Evolutionary conservation across 2,888 invertebrate species (phyloP).

Genomic region (Shargacucullia verbasci): DNA sequence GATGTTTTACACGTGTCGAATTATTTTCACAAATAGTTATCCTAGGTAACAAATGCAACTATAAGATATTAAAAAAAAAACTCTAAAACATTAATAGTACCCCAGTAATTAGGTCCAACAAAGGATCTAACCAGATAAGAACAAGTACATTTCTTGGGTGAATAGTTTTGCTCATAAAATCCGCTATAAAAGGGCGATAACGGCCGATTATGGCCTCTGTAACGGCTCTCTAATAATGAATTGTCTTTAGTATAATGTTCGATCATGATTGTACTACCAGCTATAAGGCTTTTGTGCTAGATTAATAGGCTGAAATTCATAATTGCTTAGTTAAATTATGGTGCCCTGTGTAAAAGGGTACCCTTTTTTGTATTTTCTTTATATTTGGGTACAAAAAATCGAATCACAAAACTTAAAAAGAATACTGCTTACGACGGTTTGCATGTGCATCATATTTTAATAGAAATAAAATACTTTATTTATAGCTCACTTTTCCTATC

Average conservation of each 20-base stretch:
- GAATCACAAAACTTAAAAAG: too few species aligned
- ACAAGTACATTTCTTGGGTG: slow-evolving; percentile 82
- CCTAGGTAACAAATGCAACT: too few species aligned
- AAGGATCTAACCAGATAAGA: slow-evolving; percentile 77
- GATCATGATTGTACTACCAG: slow-evolving; percentile 77
- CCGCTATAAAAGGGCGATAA: slow-evolving; percentile 89
- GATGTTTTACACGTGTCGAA: too few species aligned
- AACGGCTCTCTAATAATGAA: slow-evolving; percentile 88
- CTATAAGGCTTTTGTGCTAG: slow-evolving; percentile 71
- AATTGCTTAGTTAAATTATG: slow-evolving; percentile 59
- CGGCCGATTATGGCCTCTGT: slow-evolving; percentile 84
- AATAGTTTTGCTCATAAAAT: slow-evolving; percentile 88
- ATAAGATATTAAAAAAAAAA: slow-evolving; percentile 8
- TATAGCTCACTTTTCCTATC: too few species aligned
- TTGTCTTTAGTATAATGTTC: slow-evolving; percentile 87
- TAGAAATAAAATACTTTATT: too few species aligned
- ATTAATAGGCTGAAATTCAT: slow-evolving; percentile 67
- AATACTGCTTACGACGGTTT: too few species aligned
- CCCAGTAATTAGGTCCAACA: slow-evolving; percentile 77
- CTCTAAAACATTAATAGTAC: slow-evolving; percentile 23
- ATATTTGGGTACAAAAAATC: too few species aligned
- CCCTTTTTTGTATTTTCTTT: too few species aligned
- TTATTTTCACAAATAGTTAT: too few species aligned
- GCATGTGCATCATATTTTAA: too few species aligned
- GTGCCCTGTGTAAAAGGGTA: slow-evolving; percentile 27